Evolutionary conservation across 2,888 invertebrate species (phyloP), one percentile per base, ranked within the genome.

Genomic region (Periphyllus acericola): DNA sequence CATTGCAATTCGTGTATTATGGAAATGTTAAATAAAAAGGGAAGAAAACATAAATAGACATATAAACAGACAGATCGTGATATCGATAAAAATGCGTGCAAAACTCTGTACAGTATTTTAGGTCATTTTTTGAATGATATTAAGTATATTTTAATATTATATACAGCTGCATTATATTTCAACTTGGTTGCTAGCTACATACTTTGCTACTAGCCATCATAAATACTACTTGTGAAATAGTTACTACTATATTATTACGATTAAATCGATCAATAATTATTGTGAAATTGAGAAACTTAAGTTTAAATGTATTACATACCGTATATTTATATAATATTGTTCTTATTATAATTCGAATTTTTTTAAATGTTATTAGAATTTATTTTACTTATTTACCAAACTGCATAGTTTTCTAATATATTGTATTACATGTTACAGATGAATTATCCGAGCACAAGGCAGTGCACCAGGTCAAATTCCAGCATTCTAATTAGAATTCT

Each of bases 41-140:
- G 36, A 85, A 11, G n/a, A 68, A 76, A 78, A 32, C 78, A 19
- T 68, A 74, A 74, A 74, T 32, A 80, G 14, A 80, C 32, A 71
- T 46, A 71, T 46, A 32, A 46, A 46, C 11, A 81, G 32, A 68
- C 29, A 19, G 36, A 83, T 60, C 40, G 21, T 66, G 21, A 66
- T 66, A 25, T 40, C 6, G 83, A 83, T 74, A 74, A 83, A 83
- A 68, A 46, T 46, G 4, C 11, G 68, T 46, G 46, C n/a, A 36
- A n/a, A 80, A 25, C 14, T 40, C 40, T 29, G 5, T 19, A 29
- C n/a, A n/a, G 71, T 74, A 21, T 72, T 78, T 85, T 19, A 71
- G 52, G 71, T 19, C 55, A 78, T 85, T 52, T 85, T 78, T 68
- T 52, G 40, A 84, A 66, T 84, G 34, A 9, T 66, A 76, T 66